Conservation (phyloP, 2,797 vertebrate species). For the Chelmon rostratus region DNA sequence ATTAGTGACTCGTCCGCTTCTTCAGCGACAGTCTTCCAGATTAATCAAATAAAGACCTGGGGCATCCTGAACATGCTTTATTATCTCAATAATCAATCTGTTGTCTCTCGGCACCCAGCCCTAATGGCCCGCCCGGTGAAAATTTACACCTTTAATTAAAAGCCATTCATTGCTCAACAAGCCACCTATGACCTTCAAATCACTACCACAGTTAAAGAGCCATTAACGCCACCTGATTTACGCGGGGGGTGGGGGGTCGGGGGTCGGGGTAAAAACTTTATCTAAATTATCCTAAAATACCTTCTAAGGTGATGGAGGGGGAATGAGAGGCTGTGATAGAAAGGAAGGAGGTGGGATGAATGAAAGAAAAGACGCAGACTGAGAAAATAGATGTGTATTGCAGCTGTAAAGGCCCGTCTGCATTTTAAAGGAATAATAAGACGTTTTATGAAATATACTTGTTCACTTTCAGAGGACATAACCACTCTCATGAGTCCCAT, state of each 20-base stretch:
- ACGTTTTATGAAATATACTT: too few species aligned
- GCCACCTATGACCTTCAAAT: conserved; percentile 68
- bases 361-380: conserved; percentile 5
- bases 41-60: conserved; percentile 47
- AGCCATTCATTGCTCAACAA: conserved; percentile 54
- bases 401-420: not conserved
- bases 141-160: conserved; percentile 66
- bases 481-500: too few species aligned
- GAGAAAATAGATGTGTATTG: not conserved
- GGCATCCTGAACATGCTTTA: conserved; percentile 49
- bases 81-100: conserved; percentile 65
- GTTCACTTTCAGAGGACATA: too few species aligned
- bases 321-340: not conserved
- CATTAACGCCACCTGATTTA: conserved; percentile 39
- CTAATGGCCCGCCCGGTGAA: conserved; percentile 44
- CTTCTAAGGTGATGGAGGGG: conserved; percentile 2
- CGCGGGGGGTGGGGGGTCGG: too few species aligned
- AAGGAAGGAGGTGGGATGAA: not conserved
- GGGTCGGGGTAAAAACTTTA: conserved; percentile 19
- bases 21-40: conserved; percentile 7
- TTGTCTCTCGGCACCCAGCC: conserved; percentile 42
- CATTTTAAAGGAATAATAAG: too few species aligned
- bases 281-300: conserved; percentile 36
- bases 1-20: conserved; percentile 18
- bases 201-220: conserved; percentile 33